Percentiles rank a stretch among this genome's conserved stretches.
Evolutionary conservation across 2,888 invertebrate species (phyloP).

Genomic region (Neoitamus cyanurus): DNA sequence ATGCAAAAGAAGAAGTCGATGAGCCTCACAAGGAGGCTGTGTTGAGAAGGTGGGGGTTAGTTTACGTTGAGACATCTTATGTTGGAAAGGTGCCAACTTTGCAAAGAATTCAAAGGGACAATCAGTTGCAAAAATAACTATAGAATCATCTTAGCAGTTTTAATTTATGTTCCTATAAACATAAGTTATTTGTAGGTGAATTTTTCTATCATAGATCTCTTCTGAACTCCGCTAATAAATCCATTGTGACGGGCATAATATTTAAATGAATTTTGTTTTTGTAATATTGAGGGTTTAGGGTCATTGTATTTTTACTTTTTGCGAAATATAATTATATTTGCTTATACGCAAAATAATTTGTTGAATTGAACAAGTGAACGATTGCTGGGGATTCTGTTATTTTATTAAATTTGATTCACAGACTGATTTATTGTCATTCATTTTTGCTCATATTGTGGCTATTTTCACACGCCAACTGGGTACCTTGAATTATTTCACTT

Average conservation of each 20-base stretch:
- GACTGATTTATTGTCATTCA: not conserved
- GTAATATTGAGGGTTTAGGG: not conserved
- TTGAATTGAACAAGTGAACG: not conserved
- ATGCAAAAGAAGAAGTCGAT: not conserved
- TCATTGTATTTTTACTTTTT: not conserved
- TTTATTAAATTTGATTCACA: not conserved
- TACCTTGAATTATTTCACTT: not conserved
- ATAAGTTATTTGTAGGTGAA: not conserved
- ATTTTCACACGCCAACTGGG: not conserved
- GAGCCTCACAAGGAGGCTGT: not conserved
- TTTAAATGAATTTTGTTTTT: not conserved
- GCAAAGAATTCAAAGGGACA: slow-evolving; percentile 25
- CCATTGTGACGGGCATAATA: not conserved
- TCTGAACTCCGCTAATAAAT: not conserved
- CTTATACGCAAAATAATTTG: not conserved
- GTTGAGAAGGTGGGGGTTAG: not conserved
- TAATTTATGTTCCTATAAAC: slow-evolving; percentile 1
- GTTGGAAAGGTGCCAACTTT: slow-evolving; percentile 7
- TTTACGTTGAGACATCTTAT: not conserved
- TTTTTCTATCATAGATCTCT: not conserved
- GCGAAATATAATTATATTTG: not conserved
- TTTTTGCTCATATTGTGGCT: too few relatives aligned
- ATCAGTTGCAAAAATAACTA: slow-evolving; percentile 24
- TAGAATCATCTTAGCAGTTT: not conserved
- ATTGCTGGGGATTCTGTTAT: not conserved